These are phyloP conservation scores for Neuroterus valhalla DNA, from an alignment of 1,140 invertebrate species.

Conservation along the genomic window DNA sequence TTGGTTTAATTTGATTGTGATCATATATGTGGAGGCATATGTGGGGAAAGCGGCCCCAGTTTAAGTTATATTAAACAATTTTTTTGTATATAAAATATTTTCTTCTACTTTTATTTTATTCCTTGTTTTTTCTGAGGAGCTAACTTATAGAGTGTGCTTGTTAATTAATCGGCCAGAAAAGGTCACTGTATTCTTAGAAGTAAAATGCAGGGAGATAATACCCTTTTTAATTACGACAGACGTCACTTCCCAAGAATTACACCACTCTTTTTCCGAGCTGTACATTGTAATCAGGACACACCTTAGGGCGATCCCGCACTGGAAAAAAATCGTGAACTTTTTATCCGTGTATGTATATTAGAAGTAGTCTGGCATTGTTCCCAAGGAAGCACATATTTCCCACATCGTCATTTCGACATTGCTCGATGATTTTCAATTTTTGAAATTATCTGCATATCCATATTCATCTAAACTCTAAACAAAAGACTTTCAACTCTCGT, in stretches of 20 bases:
- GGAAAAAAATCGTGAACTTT: slow-evolving; percentile 28
- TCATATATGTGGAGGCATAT: too few relatives aligned
- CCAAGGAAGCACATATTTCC: not conserved
- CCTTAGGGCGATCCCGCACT: slow-evolving; percentile 33
- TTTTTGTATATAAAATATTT: too few relatives aligned
- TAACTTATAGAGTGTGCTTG: not conserved
- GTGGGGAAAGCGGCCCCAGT: too few relatives aligned
- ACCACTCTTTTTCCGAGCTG: slow-evolving; percentile 45
- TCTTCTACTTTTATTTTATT: not conserved
- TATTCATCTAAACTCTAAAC: not conserved
- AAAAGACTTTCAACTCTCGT: too few relatives aligned
- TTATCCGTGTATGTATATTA: not conserved
- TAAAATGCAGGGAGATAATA: not conserved
- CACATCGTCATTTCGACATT: not conserved
- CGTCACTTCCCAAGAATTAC: slow-evolving; percentile 42
- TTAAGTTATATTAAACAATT: too few relatives aligned
- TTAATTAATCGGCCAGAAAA: not conserved
- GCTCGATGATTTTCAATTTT: not conserved
- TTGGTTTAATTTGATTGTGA: too few relatives aligned
- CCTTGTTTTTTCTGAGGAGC: not conserved
- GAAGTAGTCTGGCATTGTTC: not conserved
- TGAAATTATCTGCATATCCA: not conserved
- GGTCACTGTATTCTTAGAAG: not conserved
- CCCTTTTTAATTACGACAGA: slow-evolving; percentile 23
- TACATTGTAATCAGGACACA: slow-evolving; percentile 57